phyloP scores from a whole-genome alignment of 35 echinoderm and acorn worm species.

The Antedon bifida region DNA sequence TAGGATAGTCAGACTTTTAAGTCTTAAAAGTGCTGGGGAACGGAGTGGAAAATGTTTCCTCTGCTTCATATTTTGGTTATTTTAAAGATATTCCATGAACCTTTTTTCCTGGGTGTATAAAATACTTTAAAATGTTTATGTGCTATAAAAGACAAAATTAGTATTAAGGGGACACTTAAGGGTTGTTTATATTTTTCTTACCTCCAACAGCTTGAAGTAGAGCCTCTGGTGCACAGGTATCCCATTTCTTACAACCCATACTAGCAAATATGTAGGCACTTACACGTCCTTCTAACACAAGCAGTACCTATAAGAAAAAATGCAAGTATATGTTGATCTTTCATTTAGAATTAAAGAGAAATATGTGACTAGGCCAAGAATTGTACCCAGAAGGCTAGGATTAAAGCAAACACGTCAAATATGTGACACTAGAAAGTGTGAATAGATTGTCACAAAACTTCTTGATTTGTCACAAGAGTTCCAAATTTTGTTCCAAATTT shows the following conservation, averaged over 20 bases:
- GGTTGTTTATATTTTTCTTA: slow-evolving; percentile 30
- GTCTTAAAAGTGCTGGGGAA: too few relatives aligned
- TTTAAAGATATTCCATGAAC: too few relatives aligned
- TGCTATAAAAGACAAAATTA: too few relatives aligned
- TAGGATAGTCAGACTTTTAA: too few relatives aligned
- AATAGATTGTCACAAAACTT: too few relatives aligned
- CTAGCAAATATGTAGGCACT: slow-evolving; percentile 91
- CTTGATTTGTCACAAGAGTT: too few relatives aligned
- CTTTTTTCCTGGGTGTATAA: too few relatives aligned
- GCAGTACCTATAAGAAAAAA: slow-evolving; percentile 37
- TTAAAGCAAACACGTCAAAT: neutral
- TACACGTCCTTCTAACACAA: slow-evolving; percentile 64
- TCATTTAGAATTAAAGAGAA: neutral
- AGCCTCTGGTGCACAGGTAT: slow-evolving; percentile 89
- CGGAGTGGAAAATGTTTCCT: too few relatives aligned
- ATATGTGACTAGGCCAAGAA: neutral
- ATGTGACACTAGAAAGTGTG: neutral
- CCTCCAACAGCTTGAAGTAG: slow-evolving; percentile 76
- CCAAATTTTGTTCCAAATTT: too few relatives aligned
- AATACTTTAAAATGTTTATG: too few relatives aligned
- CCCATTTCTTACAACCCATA: slow-evolving; percentile 95
- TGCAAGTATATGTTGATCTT: neutral
- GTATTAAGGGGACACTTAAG: too few relatives aligned
- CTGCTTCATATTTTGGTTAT: too few relatives aligned
- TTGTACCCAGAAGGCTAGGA: neutral